A percentile compares a stretch with the other conserved stretches of the same genome.
Evolutionary conservation across 2,888 invertebrate species (phyloP).

Genomic region (Pristionchus japonicus): DNA sequence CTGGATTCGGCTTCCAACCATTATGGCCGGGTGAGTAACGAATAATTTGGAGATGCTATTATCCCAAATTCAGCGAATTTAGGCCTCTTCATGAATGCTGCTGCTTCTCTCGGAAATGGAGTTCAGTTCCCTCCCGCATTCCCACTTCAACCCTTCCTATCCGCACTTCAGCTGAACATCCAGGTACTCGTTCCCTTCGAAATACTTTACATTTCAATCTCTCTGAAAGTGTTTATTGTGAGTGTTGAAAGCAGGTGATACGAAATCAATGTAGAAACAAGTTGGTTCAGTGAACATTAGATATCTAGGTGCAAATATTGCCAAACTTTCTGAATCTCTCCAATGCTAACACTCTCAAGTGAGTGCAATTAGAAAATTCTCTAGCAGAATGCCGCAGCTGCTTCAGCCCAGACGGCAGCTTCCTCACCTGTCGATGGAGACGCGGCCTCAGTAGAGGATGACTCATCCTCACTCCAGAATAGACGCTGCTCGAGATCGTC

Average conservation of each 20-base stretch:
- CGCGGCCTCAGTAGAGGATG: conserved; percentile 45
- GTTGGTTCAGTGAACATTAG: not conserved
- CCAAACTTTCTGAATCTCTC: too few species aligned
- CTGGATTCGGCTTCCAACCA: conserved; percentile 52
- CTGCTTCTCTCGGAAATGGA: conserved; percentile 48
- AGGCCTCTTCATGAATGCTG: conserved; percentile 57
- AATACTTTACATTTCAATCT: too few species aligned
- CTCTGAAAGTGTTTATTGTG: too few species aligned
- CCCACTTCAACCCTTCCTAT: conserved; percentile 46
- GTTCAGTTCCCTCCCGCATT: conserved; percentile 19
- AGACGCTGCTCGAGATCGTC: conserved; percentile 46
- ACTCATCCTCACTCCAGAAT: not conserved
- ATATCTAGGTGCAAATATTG: not conserved
- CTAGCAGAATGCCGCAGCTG: conserved; percentile 45
- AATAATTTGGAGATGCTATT: too few species aligned
- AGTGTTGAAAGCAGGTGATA: not conserved
- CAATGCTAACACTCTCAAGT: too few species aligned
- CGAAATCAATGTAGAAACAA: not conserved
- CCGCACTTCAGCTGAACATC: conserved; percentile 36
- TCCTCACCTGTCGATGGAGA: conserved; percentile 58
- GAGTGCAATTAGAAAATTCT: too few species aligned
- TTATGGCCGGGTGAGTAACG: conserved; percentile 50
- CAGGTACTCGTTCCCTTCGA: conserved; percentile 31
- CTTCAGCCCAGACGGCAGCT: conserved; percentile 53
- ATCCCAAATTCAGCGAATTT: not conserved